Evolutionary conservation across 2,888 invertebrate genomes (phyloP).

Genomic region (Chirona hameri): DNA sequence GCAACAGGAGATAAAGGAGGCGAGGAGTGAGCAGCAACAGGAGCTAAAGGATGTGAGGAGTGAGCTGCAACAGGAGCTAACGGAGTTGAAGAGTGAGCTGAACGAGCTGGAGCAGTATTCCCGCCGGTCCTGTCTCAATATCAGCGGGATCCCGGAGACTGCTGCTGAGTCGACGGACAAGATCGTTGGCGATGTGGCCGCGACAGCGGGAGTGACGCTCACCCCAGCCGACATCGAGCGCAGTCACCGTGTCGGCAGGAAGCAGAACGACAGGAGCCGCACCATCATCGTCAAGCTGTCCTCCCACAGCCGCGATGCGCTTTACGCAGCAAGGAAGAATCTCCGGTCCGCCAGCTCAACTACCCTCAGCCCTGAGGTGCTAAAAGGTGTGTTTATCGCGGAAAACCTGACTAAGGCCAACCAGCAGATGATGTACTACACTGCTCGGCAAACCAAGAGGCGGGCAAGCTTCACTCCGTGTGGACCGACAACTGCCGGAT

Average conservation of each 20-base stretch:
- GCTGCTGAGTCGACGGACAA: not conserved
- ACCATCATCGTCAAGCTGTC: not conserved
- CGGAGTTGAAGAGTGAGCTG: not conserved
- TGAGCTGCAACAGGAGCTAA: too few relatives aligned
- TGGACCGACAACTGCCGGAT: not conserved
- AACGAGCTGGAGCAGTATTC: too few relatives aligned
- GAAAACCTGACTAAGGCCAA: not conserved
- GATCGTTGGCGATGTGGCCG: not conserved
- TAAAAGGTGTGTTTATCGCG: not conserved
- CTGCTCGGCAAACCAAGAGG: not conserved
- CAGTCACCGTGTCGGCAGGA: not conserved
- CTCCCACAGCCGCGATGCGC: not conserved
- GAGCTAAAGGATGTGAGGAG: too few relatives aligned
- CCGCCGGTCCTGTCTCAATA: not conserved
- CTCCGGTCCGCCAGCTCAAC: not conserved
- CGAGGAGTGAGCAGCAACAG: too few relatives aligned
- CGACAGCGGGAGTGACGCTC: not conserved
- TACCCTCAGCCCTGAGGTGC: not conserved
- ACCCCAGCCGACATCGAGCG: not conserved
- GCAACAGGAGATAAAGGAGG: too few relatives aligned
- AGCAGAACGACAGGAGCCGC: not conserved
- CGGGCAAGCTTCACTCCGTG: not conserved
- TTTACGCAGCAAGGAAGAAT: not conserved
- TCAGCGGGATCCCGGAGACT: too few relatives aligned
- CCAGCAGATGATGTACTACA: not conserved